Evolutionary conservation across 2,113 vertebrate genomes (phyloP).

Genomic region (Trachemys scripta): DNA sequence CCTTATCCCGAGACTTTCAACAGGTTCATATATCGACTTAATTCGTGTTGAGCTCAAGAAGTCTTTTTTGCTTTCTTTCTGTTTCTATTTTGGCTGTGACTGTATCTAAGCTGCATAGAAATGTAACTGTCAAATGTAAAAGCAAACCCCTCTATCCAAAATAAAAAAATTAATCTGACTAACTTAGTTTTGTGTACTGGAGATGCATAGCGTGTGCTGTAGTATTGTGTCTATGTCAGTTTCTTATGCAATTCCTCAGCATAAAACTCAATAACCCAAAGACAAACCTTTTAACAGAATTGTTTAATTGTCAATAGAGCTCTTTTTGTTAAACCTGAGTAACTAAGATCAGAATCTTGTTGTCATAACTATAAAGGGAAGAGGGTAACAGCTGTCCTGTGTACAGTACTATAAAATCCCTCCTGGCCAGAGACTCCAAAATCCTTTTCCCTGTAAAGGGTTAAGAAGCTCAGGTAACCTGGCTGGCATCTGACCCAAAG

Average conservation of each 20-base stretch:
- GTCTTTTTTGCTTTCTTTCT: neutral
- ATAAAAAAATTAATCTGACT: neutral
- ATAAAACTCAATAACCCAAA: neutral
- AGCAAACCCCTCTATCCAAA: neutral
- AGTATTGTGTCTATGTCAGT: neutral
- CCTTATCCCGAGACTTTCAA: neutral
- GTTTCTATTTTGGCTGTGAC: neutral
- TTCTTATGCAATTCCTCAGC: neutral
- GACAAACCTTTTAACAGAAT: neutral
- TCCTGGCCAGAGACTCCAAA: too few species aligned
- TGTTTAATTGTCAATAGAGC: neutral
- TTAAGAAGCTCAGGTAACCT: too few species aligned
- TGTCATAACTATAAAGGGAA: too few species aligned
- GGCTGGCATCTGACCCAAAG: too few species aligned
- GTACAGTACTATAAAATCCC: too few species aligned
- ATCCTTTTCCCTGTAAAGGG: too few species aligned
- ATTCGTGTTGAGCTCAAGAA: neutral
- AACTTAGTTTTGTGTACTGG: neutral
- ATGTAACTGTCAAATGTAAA: neutral
- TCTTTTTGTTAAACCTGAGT: neutral
- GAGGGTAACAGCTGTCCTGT: too few species aligned
- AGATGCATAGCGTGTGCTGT: neutral
- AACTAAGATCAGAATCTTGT: neutral
- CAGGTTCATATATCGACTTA: neutral
- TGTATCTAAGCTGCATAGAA: neutral